Evolutionary conservation across 2,797 vertebrate species (phyloP).

Genomic region (Channa striata): DNA sequence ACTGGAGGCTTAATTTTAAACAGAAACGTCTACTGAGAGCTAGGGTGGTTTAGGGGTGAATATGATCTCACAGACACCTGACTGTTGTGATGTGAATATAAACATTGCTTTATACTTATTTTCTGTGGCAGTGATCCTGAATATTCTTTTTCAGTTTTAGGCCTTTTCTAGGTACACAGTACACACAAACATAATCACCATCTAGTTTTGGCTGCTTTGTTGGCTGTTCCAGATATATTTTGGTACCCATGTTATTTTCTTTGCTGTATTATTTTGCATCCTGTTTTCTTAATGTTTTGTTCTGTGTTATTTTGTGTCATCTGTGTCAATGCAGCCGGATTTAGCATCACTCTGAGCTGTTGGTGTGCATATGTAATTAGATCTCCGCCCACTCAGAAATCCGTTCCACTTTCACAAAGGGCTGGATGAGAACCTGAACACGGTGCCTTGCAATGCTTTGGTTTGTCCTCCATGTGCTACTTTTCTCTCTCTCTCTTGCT

Average conservation of each 20-base stretch:
- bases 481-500: conserved; percentile 47
- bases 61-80: conserved; percentile 5
- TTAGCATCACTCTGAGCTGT: conserved; percentile 86
- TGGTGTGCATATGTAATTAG: conserved; percentile 89
- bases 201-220: conserved; percentile 33
- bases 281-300: conserved; percentile 76
- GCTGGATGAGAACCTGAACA: conserved; percentile 79
- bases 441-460: conserved; percentile 58
- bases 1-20: conserved; percentile 23
- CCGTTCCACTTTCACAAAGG: conserved; percentile 86
- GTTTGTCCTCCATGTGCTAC: conserved; percentile 72
- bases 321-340: conserved; percentile 82
- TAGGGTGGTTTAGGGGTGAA: conserved; percentile 9
- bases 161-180: conserved; percentile 19
- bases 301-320: conserved; percentile 81
- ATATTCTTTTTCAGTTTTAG: conserved; percentile 32
- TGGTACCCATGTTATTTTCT: conserved; percentile 61
- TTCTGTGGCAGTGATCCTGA: conserved; percentile 7
- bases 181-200: conserved; percentile 34
- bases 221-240: conserved; percentile 57
- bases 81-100: conserved; percentile 19
- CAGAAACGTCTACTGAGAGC: conserved; percentile 20
- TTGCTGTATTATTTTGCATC: conserved; percentile 68
- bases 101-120: conserved; percentile 26
- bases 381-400: conserved; percentile 88